Evolutionary conservation across 2,797 vertebrate species (phyloP), one percentile per base, ranked within the genome.

Genomic region (Labeo calbasu): DNA sequence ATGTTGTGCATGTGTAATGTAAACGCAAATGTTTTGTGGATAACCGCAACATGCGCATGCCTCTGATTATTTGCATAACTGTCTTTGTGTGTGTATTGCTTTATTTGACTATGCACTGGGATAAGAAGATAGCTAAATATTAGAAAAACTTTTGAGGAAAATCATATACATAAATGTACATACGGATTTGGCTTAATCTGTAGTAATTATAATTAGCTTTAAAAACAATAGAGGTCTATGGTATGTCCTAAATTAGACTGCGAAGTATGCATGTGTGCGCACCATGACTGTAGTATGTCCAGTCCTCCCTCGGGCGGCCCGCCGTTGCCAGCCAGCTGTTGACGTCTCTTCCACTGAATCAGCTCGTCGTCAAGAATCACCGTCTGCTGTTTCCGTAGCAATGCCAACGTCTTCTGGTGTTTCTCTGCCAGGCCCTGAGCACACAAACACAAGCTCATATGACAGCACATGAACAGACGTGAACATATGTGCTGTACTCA

Each of bases 281-380:
- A 98, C 97, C 97, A 98, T 82, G 96, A 96, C 92, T 98, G 97
- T 61, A 98, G 93, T 83, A 97, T 95, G 0, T 99, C 98, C 91
- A 98, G 93, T 28, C 96, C 95, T 68, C 97, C 97, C 88, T 99
- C 97, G 0, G 96, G 90, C 7, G 94, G 92, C 7, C 96, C 97
- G 0, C 98, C 97, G 0, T 98, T 99, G 50, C 98, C 97, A 0
- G 97, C 96, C 85, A 98, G 94, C 93, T 99, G 98, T 90, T 99
- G 98, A 79, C 97, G 93, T 84, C 97, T 95, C 92, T 98, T 98
- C 98, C 97, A 99, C 91, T 98, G 98, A 85, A 99, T 99, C 91
- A 99, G 94, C 84, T 99, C 97, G 0, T 98, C 97, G 0, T 99
- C 97, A 87, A 99, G 93, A 83, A 99, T 99, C 88, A 97, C 92